Evolutionary conservation across 2,888 invertebrate genomes (phyloP).

Genomic region (Rhopalosiphum nymphaeae): DNA sequence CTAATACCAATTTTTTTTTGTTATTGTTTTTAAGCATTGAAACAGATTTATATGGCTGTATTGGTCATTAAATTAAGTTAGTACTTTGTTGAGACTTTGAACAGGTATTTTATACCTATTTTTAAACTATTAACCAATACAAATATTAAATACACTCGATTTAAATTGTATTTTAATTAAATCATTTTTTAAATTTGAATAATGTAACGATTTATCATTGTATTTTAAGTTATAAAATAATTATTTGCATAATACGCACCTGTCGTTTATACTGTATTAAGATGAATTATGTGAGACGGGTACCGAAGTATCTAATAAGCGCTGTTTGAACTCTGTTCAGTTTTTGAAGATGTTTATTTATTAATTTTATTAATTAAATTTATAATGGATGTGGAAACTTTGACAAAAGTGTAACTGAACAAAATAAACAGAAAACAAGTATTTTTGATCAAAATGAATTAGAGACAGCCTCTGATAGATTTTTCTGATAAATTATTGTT

Average conservation of each 20-base stretch:
- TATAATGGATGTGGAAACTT: not conserved
- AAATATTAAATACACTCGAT: not conserved
- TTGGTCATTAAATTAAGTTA: not conserved
- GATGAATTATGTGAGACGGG: not conserved
- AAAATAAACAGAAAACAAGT: not conserved
- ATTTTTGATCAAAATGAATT: not conserved
- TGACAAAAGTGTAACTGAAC: not conserved
- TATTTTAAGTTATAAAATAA: not conserved
- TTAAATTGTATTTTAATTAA: not conserved
- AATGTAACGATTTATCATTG: not conserved
- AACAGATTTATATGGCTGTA: not conserved
- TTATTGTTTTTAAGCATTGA: not conserved
- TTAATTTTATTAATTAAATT: slow-evolving; percentile 9
- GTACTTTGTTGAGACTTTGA: not conserved
- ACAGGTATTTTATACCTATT: not conserved
- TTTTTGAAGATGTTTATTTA: not conserved
- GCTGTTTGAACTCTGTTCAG: not conserved
- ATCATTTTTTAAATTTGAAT: not conserved
- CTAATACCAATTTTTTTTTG: not conserved
- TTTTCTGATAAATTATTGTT: not conserved
- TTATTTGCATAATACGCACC: not conserved
- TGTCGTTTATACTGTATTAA: not conserved
- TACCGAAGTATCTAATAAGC: not conserved
- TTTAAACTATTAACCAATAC: not conserved
- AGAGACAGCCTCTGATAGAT: not conserved